These are phyloP conservation scores for Rhyacophila evoluta DNA, from an alignment of 2,888 invertebrate species.

Conservation along the genomic window DNA sequence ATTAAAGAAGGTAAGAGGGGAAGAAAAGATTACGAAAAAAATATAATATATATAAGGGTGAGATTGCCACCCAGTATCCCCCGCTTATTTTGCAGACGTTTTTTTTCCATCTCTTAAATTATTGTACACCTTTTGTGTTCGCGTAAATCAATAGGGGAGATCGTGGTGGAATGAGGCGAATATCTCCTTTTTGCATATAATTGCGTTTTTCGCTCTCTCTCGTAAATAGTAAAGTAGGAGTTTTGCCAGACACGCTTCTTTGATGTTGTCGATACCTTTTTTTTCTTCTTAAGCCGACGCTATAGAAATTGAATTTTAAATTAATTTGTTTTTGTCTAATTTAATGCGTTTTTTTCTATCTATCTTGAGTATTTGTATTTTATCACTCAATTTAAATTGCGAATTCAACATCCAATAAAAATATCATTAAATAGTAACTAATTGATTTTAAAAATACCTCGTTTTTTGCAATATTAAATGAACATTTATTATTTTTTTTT, in stretches of 20 bases:
- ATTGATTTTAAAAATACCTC: too few species aligned
- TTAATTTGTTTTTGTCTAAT: conserved; percentile 29
- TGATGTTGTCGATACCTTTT: conserved; percentile 51
- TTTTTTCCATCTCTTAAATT: conserved; percentile 60
- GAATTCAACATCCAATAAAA: background rate
- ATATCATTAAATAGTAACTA: background rate
- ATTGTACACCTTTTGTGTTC: conserved; percentile 69
- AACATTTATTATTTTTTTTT: too few species aligned
- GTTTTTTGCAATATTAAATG: too few species aligned
- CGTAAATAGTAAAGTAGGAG: conserved; percentile 37
- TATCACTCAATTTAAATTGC: background rate
- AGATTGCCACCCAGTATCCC: conserved; percentile 60
- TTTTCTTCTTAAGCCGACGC: conserved; percentile 14
- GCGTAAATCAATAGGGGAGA: conserved; percentile 69
- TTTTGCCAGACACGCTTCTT: conserved; percentile 31
- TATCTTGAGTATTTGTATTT: background rate
- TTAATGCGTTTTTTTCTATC: conserved; percentile 1
- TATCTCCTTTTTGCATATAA: conserved; percentile 64
- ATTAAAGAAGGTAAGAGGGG: conserved; percentile 61
- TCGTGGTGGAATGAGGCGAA: conserved; percentile 59
- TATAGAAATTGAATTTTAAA: conserved; percentile 49
- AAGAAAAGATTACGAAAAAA: conserved; percentile 66
- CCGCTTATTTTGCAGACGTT: conserved; percentile 29
- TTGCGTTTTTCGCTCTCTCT: conserved; percentile 52
- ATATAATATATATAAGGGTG: conserved; percentile 59